phyloP scores from a whole-genome alignment of 2,113 vertebrate species.

The Alaudala cheleensis region DNA sequence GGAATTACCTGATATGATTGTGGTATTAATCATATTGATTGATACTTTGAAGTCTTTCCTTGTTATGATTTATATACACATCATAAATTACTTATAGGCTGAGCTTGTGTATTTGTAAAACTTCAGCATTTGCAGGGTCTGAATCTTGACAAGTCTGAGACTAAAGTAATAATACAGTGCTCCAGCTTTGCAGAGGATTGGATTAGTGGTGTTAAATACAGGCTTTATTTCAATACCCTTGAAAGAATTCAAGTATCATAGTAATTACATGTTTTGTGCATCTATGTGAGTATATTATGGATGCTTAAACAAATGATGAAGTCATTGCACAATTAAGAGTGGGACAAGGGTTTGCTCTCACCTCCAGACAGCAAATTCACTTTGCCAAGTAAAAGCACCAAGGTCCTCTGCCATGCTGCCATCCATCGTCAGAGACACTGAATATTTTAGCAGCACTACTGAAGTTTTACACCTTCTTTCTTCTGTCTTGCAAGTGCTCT shows the following conservation, averaged over 20 bases:
- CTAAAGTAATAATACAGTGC: neutral
- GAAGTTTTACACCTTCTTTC: neutral
- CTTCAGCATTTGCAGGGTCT: neutral
- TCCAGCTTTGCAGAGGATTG: neutral
- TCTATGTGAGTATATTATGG: neutral
- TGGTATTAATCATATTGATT: neutral
- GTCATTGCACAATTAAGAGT: neutral
- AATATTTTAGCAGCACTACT: neutral
- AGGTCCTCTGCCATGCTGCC: neutral
- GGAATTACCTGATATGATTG: neutral
- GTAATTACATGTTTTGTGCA: neutral
- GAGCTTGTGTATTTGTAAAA: neutral
- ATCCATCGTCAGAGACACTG: neutral
- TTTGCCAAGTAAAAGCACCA: neutral
- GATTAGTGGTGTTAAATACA: neutral
- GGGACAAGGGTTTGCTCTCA: neutral
- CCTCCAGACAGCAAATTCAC: neutral
- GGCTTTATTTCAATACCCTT: neutral
- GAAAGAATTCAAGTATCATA: neutral
- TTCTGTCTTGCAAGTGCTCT: neutral
- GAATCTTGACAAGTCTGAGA: neutral
- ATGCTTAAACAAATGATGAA: slow-evolving; percentile 4
- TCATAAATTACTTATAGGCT: neutral
- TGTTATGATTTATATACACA: neutral
- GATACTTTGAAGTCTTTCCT: neutral